These are phyloP conservation scores for Anolis apletophallus DNA, from an alignment of 2,797 vertebrate genomes.

Conservation along the genomic window DNA sequence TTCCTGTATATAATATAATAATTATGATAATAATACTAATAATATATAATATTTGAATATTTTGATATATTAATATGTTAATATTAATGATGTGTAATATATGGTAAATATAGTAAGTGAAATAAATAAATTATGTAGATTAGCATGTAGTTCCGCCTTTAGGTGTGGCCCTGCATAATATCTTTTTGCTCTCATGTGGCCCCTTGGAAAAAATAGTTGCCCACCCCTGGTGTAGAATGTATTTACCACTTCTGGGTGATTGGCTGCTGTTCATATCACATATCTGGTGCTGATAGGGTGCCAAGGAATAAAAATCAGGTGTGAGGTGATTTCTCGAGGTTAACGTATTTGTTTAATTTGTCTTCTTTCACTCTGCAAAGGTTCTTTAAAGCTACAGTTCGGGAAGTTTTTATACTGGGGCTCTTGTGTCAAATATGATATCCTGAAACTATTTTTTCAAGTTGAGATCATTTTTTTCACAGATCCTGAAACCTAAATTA, in stretches of 20 bases:
- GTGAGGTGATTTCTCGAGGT: neutral
- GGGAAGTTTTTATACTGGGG: neutral
- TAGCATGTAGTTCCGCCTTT: no score
- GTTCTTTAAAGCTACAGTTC: constrained; percentile 18
- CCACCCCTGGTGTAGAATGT: no score
- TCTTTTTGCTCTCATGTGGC: no score
- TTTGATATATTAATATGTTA: no score
- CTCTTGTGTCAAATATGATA: neutral
- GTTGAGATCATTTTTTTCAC: neutral
- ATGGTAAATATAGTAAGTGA: no score
- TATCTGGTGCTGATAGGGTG: neutral
- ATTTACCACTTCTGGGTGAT: neutral
- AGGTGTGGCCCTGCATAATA: no score
- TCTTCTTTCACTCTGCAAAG: neutral
- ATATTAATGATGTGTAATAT: no score
- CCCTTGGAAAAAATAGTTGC: no score
- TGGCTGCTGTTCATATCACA: neutral
- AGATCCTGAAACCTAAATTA: neutral
- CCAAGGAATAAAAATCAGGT: neutral
- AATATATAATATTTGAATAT: no score
- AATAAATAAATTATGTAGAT: no score
- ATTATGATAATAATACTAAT: no score
- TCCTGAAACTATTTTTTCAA: neutral
- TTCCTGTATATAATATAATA: no score
- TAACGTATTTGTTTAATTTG: neutral